These are phyloP conservation scores for Pseudomyrmex cubaensis DNA, from an alignment of 1,140 invertebrate species.

Conservation along the genomic window DNA sequence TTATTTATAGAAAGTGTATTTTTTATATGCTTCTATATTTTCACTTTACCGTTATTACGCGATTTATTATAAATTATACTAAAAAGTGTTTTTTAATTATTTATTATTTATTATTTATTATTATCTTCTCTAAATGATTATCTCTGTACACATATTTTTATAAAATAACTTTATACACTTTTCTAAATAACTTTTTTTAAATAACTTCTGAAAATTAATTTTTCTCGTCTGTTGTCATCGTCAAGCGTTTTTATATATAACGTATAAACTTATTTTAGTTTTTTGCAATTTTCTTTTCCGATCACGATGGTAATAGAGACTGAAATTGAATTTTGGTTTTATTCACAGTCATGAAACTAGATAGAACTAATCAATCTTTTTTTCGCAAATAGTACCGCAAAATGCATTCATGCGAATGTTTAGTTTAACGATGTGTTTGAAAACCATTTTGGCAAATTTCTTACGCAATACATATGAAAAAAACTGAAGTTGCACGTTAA, in stretches of 20 bases:
- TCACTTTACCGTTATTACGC: neutral
- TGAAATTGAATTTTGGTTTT: conserved; percentile 29
- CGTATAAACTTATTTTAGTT: neutral
- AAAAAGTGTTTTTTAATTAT: neutral
- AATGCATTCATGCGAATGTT: neutral
- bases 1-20: neutral
- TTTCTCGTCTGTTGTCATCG: neutral
- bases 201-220: neutral
- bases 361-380: conserved; percentile 16
- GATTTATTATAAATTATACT: neutral
- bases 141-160: neutral
- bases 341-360: conserved; percentile 3
- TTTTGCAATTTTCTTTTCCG: neutral
- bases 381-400: neutral
- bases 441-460: neutral
- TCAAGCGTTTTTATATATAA: neutral
- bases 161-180: neutral
- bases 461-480: neutral
- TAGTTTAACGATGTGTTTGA: conserved; percentile 13
- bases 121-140: too few relatives aligned
- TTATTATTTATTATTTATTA: neutral
- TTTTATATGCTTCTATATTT: neutral
- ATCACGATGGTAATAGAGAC: neutral
- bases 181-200: neutral
- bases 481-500: neutral